phyloP scores from a whole-genome alignment of 2,113 vertebrate genomes.

The Crotalus tigris region DNA sequence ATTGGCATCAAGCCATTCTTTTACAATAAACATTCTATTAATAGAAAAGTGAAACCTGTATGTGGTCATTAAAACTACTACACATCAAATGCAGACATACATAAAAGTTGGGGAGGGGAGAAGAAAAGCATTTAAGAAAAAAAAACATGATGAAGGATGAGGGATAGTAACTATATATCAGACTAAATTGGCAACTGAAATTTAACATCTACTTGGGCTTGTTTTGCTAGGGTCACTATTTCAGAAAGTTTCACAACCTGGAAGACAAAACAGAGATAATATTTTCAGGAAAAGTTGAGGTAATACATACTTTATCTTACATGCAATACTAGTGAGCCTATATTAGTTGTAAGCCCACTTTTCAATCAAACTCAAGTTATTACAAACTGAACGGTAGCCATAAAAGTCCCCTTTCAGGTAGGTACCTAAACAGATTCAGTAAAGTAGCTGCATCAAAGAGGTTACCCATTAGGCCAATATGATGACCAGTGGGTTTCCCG shows the following conservation, averaged over 20 bases:
- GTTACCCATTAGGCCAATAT: background rate
- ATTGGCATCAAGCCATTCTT: constrained; percentile 43
- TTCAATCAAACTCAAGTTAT: background rate
- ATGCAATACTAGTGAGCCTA: background rate
- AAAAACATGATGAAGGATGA: constrained; percentile 45
- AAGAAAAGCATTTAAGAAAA: constrained; percentile 63
- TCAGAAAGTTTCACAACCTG: constrained; percentile 97
- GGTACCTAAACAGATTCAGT: background rate
- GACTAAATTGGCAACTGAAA: constrained; percentile 94
- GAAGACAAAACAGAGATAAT: constrained; percentile 44
- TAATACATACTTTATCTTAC: background rate
- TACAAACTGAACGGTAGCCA: background rate
- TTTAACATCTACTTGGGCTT: constrained; percentile 95
- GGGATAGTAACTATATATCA: constrained; percentile 18
- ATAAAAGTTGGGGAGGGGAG: background rate
- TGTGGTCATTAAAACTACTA: constrained; percentile 56
- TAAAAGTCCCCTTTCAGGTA: background rate
- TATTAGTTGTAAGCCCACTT: background rate
- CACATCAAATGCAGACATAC: constrained; percentile 15
- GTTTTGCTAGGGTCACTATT: constrained; percentile 91
- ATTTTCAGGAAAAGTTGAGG: background rate
- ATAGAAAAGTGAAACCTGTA: constrained; percentile 52
- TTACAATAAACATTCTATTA: constrained; percentile 51
- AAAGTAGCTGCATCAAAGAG: background rate
- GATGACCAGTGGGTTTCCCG: background rate